Evolutionary conservation across 2,888 invertebrate species (phyloP).

Genomic region (Reticulitermes lucifugus): DNA sequence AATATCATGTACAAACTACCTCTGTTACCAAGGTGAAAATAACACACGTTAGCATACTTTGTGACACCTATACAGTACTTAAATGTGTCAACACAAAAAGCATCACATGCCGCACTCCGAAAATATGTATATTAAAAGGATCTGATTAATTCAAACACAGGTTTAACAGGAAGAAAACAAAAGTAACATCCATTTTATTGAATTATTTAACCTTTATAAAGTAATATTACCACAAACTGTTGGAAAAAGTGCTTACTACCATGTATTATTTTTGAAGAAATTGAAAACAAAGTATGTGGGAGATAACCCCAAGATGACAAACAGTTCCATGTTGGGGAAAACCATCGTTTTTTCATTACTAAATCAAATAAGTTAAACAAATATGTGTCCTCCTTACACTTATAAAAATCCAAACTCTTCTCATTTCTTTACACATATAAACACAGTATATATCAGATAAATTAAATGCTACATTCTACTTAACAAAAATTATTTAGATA

Average conservation of each 20-base stretch:
- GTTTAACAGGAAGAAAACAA: constrained; percentile 12
- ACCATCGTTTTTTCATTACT: not conserved
- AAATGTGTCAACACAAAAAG: too few relatives aligned
- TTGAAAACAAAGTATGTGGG: not conserved
- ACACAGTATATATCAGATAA: constrained; percentile 8
- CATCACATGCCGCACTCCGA: not conserved
- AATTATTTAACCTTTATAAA: constrained; percentile 21
- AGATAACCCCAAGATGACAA: not conserved
- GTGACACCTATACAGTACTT: too few relatives aligned
- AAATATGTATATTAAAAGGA: not conserved
- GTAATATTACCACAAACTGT: constrained; percentile 16
- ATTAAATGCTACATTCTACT: constrained; percentile 20
- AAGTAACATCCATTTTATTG: constrained; percentile 18
- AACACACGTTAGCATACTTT: too few relatives aligned
- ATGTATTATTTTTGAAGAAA: not conserved
- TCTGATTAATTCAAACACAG: not conserved
- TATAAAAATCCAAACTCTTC: constrained; percentile 2
- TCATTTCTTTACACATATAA: constrained; percentile 21
- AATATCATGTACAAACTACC: too few relatives aligned
- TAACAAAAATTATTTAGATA: constrained; percentile 12
- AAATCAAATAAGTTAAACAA: constrained; percentile 22
- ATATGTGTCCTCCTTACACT: not conserved
- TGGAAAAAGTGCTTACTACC: not conserved
- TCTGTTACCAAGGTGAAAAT: too few relatives aligned
- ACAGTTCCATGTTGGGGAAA: not conserved